Conservation (phyloP, 2,113 vertebrate species). For the Beaufortia kweichowensis region DNA sequence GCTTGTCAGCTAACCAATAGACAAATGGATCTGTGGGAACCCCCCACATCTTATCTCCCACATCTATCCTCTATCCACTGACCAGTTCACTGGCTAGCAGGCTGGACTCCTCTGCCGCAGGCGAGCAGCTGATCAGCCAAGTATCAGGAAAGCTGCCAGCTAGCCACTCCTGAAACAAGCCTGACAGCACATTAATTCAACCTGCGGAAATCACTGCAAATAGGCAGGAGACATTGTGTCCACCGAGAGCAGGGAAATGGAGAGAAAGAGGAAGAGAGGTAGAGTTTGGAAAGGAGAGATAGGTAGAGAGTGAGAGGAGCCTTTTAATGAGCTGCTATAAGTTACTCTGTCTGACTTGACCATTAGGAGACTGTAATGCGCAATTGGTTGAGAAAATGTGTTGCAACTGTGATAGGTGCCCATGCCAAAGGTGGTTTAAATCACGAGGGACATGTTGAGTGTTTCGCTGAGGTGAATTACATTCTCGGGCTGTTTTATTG, state of each 20-base stretch:
- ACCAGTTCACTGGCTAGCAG: constrained; percentile 49
- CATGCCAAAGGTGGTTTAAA: constrained; percentile 58
- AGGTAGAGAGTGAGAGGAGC: constrained; percentile 50
- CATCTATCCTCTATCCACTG: constrained; percentile 55
- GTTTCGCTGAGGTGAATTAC: constrained; percentile 53
- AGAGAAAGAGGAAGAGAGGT: constrained; percentile 50
- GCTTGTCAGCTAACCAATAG: constrained; percentile 68
- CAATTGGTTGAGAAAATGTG: constrained; percentile 63
- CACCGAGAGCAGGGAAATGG: constrained; percentile 52
- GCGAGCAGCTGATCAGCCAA: constrained; percentile 53
- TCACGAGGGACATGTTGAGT: constrained; percentile 53
- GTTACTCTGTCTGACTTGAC: constrained; percentile 57
- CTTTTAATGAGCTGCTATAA: constrained; percentile 62
- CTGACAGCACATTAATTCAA: constrained; percentile 81
- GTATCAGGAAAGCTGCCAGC: constrained; percentile 54
- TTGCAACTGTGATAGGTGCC: constrained; percentile 57
- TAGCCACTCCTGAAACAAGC: constrained; percentile 61
- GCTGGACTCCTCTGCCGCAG: constrained; percentile 65
- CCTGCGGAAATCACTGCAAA: constrained; percentile 68
- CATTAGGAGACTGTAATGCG: constrained; percentile 58
- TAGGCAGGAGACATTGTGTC: constrained; percentile 66
- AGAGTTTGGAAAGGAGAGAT: constrained; percentile 38
- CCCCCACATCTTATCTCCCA: constrained; percentile 12
- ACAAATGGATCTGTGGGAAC: constrained; percentile 45
- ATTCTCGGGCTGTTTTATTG: constrained; percentile 47